Evolutionary conservation across 1,140 invertebrate genomes (phyloP).

Genomic region (Coelopa frigida): DNA sequence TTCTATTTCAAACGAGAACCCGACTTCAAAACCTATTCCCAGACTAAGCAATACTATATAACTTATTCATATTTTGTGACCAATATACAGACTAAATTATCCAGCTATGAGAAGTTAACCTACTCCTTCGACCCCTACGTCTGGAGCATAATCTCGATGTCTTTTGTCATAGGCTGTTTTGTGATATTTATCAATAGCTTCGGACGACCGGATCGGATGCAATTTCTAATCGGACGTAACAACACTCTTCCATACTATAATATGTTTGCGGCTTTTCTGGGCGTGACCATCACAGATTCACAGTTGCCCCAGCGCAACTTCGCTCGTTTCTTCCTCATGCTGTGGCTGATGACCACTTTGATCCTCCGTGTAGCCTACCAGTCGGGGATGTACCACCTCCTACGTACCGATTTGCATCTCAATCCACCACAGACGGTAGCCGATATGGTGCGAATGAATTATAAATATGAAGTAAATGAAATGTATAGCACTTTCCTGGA

Average conservation of each 20-base stretch:
- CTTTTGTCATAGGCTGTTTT: conserved; percentile 16
- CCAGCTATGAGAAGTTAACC: conserved; percentile 32
- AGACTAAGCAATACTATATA: conserved; percentile 34
- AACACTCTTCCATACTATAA: neutral
- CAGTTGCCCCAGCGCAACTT: conserved; percentile 16
- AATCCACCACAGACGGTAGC: conserved; percentile 30
- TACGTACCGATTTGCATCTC: conserved; percentile 25
- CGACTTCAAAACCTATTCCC: conserved; percentile 22
- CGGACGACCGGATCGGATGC: neutral
- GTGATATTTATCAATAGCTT: conserved; percentile 4
- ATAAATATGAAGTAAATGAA: too few relatives aligned
- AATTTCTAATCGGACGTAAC: neutral
- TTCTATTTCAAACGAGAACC: conserved; percentile 30
- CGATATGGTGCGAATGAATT: too few relatives aligned
- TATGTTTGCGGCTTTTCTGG: neutral
- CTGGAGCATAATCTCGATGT: conserved; percentile 20
- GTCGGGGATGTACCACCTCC: conserved; percentile 32
- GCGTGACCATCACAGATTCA: neutral
- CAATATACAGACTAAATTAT: conserved; percentile 28
- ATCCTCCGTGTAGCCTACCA: conserved; percentile 31
- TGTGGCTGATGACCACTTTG: conserved; percentile 22
- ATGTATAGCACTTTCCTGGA: too few relatives aligned
- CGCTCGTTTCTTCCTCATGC: conserved; percentile 17
- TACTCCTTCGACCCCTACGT: conserved; percentile 27
- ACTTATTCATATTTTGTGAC: conserved; percentile 37